A percentile compares a stretch with the other conserved stretches of the same genome.
Evolutionary conservation across 2,888 invertebrate species (phyloP).

Genomic region (Yponomeuta sedellus): DNA sequence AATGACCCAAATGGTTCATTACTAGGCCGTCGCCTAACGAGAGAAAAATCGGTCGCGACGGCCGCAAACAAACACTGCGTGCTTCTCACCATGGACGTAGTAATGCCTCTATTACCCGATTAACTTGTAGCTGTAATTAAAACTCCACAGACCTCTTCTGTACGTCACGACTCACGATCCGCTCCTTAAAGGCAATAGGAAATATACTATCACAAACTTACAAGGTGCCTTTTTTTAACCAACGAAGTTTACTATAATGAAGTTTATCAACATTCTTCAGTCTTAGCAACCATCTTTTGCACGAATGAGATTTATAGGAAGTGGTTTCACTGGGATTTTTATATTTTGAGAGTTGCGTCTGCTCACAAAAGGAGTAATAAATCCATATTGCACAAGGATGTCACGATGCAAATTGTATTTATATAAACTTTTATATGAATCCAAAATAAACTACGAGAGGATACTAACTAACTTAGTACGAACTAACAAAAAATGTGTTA

Average conservation of each 20-base stretch:
- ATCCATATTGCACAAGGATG: no score
- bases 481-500: constrained; percentile 30
- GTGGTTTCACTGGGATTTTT: no score
- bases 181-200: constrained; percentile 22
- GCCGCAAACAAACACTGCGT: constrained; percentile 22
- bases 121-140: not conserved
- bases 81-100: not conserved
- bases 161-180: constrained; percentile 24
- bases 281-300: no score
- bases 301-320: no score
- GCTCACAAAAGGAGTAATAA: no score
- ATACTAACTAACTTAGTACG: no score
- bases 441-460: constrained; percentile 18
- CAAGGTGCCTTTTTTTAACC: not conserved
- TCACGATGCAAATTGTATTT: not conserved
- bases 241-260: no score
- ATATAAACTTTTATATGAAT: not conserved
- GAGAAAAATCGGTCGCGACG: constrained; percentile 62
- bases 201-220: constrained; percentile 20
- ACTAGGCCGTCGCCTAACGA: constrained; percentile 60
- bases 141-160: not conserved
- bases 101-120: not conserved
- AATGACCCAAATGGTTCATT: constrained; percentile 72
- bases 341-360: no score
- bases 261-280: no score